phyloP scores from a whole-genome alignment of 2,797 vertebrate genomes.

The Thaleichthys pacificus region DNA sequence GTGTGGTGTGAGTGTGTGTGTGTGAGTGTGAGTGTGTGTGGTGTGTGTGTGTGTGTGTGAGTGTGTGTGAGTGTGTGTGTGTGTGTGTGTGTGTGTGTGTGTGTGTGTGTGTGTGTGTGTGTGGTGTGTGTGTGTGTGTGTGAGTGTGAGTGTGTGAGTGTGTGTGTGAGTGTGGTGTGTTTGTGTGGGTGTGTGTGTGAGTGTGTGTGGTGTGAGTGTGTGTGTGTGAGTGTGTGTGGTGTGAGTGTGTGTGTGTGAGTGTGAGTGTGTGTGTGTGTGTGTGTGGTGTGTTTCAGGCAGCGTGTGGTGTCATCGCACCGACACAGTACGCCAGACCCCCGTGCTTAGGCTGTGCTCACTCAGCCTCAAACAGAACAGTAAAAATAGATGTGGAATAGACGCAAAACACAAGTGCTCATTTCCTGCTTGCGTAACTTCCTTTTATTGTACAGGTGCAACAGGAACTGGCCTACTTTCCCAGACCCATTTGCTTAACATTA shows the following conservation, averaged over 20 bases:
- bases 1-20: neutral
- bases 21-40: neutral
- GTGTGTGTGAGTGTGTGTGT: neutral
- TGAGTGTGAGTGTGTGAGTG: neutral
- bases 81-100: neutral
- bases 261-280: neutral
- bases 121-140: neutral
- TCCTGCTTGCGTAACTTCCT: constrained; percentile 39
- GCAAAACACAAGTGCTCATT: constrained; percentile 41
- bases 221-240: neutral
- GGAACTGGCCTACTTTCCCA: neutral
- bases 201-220: neutral
- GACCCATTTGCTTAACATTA: neutral
- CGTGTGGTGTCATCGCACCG: no score
- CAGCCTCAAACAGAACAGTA: constrained; percentile 17
- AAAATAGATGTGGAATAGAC: constrained; percentile 12
- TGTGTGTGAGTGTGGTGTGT: neutral
- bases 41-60: neutral
- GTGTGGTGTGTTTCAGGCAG: neutral
- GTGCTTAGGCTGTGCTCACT: constrained; percentile 20
- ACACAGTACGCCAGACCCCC: neutral
- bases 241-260: neutral
- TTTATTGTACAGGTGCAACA: constrained; percentile 31
- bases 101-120: neutral
- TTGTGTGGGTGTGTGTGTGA: neutral